Conservation (phyloP, 2,888 invertebrate species). For the Stenurella melanura region DNA sequence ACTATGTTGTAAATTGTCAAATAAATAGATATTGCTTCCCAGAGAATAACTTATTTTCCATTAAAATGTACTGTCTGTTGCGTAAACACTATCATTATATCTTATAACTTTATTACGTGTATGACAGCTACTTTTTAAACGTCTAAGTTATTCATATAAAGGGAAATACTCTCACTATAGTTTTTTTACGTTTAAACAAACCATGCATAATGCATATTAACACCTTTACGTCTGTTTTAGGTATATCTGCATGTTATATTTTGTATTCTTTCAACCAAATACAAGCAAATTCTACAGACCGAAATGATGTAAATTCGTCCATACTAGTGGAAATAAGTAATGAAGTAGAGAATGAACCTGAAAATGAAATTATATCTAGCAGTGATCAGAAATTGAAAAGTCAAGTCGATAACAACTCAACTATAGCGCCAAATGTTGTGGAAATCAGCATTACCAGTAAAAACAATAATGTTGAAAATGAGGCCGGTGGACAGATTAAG, state of each 20-base stretch:
- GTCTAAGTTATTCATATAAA: constrained; percentile 18
- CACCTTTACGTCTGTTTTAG: constrained; percentile 7
- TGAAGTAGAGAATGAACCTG: constrained; percentile 5
- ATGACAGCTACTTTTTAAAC: background rate
- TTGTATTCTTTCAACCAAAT: constrained; percentile 24
- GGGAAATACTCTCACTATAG: background rate
- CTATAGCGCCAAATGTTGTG: constrained; percentile 30
- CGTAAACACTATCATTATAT: constrained; percentile 16
- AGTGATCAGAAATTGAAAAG: background rate
- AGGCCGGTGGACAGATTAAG: background rate
- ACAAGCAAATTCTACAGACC: constrained; percentile 14
- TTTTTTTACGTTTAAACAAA: constrained; percentile 15
- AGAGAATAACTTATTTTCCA: background rate
- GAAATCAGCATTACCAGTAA: background rate
- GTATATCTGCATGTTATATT: constrained; percentile 16
- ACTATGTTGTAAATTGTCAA: background rate
- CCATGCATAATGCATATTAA: constrained; percentile 29
- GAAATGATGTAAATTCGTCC: constrained; percentile 10
- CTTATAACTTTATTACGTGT: constrained; percentile 26
- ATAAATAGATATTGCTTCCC: background rate
- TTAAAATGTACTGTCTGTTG: background rate
- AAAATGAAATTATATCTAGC: constrained; percentile 9
- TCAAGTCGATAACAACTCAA: constrained; percentile 45
- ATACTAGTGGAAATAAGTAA: background rate
- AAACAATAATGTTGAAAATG: background rate